Evolutionary conservation across 2,888 invertebrate genomes (phyloP), one percentile per base, ranked within the genome.

Genomic region (Eristalis arbustorum): DNA sequence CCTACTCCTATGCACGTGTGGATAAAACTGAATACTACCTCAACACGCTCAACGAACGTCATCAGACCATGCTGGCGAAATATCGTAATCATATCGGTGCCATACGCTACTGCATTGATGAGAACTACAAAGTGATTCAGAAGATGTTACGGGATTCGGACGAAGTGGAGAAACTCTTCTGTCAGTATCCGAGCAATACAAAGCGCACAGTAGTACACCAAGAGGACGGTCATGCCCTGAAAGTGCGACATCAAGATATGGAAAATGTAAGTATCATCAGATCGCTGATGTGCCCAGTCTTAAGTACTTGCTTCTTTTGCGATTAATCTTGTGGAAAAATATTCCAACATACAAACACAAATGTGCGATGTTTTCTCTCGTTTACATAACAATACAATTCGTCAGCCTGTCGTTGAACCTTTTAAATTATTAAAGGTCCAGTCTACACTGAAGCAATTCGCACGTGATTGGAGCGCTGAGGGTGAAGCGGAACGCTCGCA

Each of bases 381-480:
- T 82, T 85, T 72, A 80, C 80, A 82, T 74, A 85, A 80, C 42
- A 59, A 62, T 76, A 72, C 80, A 74, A 42, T 49, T 18, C 73
- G 25, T 69, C 90, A 89, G 89, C 88, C 89, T 80, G 89, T 90
- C 90, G 91, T 92, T 91, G 92, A 92, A 91, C 91, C 91, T 91
- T 91, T 92, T 88, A 91, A 92, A 92, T 91, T 91, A 91, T 92
- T 92, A 91, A 92, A 98, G 94, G 98, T 99, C 42, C 97, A 98
- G 92, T 97, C 97, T 22, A 98, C 98, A 2, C 93, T 99, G 89
- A 98, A 98, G 92, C 98, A 99, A 92, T 95, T 99, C 90, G 98
- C 98, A n/a, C 94, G 99, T 0, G 99, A 99, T 91, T 99, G 99
- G 99, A 98, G 98, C 90, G 93, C 94, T 0, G 95, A 96, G 88